These are phyloP conservation scores for Drosophila engyochracea DNA, from an alignment of 2,888 invertebrate genomes.

Conservation along the genomic window DNA sequence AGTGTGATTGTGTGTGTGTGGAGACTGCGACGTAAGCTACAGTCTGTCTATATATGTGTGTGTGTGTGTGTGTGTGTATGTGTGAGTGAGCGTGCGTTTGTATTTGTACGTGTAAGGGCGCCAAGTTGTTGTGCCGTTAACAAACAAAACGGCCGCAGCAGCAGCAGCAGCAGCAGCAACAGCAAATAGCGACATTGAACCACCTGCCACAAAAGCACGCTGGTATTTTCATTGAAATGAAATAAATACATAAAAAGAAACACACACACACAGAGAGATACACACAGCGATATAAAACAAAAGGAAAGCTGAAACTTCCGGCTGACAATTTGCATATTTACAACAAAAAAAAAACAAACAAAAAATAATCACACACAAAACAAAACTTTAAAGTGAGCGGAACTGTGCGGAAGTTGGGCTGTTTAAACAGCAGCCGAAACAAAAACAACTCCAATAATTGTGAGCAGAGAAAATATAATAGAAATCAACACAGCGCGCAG, in stretches of 20 bases:
- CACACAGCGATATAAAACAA: conserved; percentile 3
- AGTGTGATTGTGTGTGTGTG: conserved; percentile 11
- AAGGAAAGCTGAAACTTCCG: conserved; percentile 49
- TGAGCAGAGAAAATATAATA: conserved; percentile 42
- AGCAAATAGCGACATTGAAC: conserved; percentile 40
- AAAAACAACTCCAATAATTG: conserved; percentile 31
- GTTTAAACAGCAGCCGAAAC: conserved; percentile 40
- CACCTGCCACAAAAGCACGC: conserved; percentile 46
- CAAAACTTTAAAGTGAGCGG: conserved; percentile 26
- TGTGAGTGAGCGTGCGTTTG: conserved; percentile 1
- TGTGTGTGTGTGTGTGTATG: conserved; percentile 1
- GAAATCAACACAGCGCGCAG: conserved; percentile 46
- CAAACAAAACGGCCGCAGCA: conserved; percentile 24
- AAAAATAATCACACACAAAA: neutral
- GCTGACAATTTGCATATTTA: conserved; percentile 56
- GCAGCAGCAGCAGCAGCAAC: conserved; percentile 34
- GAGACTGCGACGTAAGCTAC: conserved; percentile 24
- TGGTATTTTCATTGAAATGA: conserved; percentile 41
- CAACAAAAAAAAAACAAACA: conserved; percentile 1
- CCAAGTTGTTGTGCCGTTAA: conserved; percentile 68
- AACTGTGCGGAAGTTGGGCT: conserved; percentile 42
- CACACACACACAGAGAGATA: conserved; percentile 16
- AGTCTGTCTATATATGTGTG: conserved; percentile 2
- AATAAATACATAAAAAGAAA: conserved; percentile 24
- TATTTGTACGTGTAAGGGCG: conserved; percentile 58